Base-by-base conservation (phyloP, 2,888 invertebrate species). In the Entomobrya proxima region DNA sequence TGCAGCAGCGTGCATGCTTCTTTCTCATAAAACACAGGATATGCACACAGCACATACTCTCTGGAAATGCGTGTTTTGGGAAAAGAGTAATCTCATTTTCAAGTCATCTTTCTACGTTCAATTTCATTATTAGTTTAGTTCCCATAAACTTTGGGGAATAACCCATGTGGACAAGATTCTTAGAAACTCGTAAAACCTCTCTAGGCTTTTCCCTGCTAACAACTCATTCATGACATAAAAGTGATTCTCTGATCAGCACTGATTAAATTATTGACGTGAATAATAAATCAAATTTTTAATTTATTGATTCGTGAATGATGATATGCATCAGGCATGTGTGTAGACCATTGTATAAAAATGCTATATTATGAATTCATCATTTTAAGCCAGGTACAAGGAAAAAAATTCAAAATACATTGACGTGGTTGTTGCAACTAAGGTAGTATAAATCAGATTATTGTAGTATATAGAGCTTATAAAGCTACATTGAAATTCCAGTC, bases 221-320 rank as follows among this genome's bases (percentile, higher is more conserved):
- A n/a, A 58, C 30, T 47, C 44, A 47, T 47, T 67, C 67, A 67
- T 4, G 50, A 30, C 30, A 69, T 7, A 18, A 72, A 15, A 18
- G 0, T 18, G 30, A 72, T 30, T 72, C 50, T 72, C 21, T 47
- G 72, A 72, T 72, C 47, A 7, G 47, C 1, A 30, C 21, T 47
- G 72, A 47, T 50, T 72, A 50, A 72, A 50, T 72, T 47, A 47
- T 21, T 15, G 30, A 47, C 72, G 47, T 72, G 72, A 47, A 30
- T 30, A 72, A 72, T 72, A 72, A 72, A 32, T 47, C 47, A 47
- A 69, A 72, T 30, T 72, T 72, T 30, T 30, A 72, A 47, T 47
- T 30, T 47, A 72, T 44, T 44, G 44, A 69, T 69, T 69, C 69
- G 69, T 44, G 44, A 69, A 69, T 27, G 24, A 44, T 44, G 69